A percentile compares a stretch with the other conserved stretches of the same genome.
Conservation (phyloP, 2,113 vertebrate species). For the Echinops telfairi region DNA sequence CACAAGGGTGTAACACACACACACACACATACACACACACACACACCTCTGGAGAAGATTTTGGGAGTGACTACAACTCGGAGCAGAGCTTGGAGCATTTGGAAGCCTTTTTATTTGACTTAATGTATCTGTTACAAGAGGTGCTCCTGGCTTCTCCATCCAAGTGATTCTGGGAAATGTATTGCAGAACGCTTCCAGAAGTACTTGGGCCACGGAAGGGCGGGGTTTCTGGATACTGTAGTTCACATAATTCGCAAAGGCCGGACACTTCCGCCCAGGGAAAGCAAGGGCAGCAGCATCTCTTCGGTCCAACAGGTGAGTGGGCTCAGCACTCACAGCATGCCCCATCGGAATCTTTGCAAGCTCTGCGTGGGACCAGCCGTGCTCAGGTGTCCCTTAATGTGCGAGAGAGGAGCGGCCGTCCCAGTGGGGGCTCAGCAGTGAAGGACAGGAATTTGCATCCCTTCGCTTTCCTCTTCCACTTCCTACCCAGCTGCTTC, state of each 20-base stretch:
- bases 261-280: background rate
- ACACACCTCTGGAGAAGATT: background rate
- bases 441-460: background rate
- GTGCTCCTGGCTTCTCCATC: accelerated
- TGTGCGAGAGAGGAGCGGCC: background rate
- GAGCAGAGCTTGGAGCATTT: background rate
- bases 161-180: background rate
- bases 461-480: background rate
- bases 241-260: background rate
- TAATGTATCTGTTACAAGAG: background rate
- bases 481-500: background rate
- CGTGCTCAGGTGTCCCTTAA: too few relatives aligned
- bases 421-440: background rate
- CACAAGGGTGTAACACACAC: too few relatives aligned
- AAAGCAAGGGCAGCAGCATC: background rate
- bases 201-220: too few relatives aligned
- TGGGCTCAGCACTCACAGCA: accelerated
- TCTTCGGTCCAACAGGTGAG: background rate
- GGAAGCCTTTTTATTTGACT: background rate
- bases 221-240: conserved; percentile 59
- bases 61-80: background rate
- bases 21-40: too few relatives aligned
- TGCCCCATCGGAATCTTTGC: background rate
- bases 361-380: background rate
- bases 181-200: background rate